Percentiles rank a stretch among this genome's conserved stretches.
phyloP scores from a whole-genome alignment of 2,113 vertebrate species.

The Labrus mixtus region DNA sequence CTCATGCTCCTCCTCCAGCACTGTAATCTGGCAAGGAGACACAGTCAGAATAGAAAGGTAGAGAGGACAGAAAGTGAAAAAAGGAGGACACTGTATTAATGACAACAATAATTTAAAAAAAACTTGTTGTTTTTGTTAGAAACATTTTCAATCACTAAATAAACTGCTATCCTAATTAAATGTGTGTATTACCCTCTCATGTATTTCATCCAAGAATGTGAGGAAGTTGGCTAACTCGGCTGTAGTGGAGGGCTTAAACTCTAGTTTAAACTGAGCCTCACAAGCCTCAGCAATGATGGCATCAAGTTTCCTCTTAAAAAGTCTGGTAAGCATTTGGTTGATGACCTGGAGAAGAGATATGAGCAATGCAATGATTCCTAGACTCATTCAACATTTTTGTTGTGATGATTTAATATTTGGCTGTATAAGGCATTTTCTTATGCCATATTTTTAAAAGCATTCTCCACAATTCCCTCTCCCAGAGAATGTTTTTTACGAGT shows the following conservation, averaged over 20 bases:
- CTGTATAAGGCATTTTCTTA: background rate
- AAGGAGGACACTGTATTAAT: background rate
- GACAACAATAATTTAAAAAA: background rate
- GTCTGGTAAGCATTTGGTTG: constrained; percentile 81
- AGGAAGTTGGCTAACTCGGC: constrained; percentile 85
- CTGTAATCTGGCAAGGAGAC: constrained; percentile 78
- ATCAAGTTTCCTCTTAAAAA: constrained; percentile 86
- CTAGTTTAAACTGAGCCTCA: constrained; percentile 87
- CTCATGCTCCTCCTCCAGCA: constrained; percentile 84
- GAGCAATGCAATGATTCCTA: background rate
- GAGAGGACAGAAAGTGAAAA: background rate
- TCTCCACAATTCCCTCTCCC: too few species aligned
- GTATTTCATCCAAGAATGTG: constrained; percentile 88
- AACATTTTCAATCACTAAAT: background rate
- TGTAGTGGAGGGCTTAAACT: constrained; percentile 80
- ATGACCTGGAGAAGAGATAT: constrained; percentile 80
- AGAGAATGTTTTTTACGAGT: background rate
- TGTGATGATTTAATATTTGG: background rate
- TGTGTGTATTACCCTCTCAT: constrained; percentile 83
- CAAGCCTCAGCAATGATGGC: constrained; percentile 83
- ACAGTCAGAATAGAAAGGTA: background rate
- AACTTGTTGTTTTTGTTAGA: background rate
- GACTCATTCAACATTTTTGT: background rate
- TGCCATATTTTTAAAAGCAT: too few species aligned
- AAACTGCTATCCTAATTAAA: background rate